Conservation (phyloP, 2,113 vertebrate genomes). For the Ginglymostoma cirratum region DNA sequence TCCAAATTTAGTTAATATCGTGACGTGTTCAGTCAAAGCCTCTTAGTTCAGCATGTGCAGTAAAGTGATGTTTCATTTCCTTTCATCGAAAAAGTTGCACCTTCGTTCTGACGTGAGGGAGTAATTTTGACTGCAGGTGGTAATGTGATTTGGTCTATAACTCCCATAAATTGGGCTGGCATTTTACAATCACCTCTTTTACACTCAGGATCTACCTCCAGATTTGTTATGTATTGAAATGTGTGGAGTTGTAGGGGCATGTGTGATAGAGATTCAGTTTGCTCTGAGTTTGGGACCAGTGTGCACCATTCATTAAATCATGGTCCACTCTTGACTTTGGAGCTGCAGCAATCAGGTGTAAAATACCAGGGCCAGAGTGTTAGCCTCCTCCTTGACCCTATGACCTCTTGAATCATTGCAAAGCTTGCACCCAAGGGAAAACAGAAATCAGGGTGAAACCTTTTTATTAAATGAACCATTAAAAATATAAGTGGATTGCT, state of each 20-base stretch:
- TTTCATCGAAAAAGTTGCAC: background rate
- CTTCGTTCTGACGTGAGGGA: background rate
- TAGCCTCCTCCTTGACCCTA: background rate
- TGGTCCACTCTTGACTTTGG: background rate
- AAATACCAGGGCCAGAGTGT: background rate
- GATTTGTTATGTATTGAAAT: background rate
- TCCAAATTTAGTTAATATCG: conserved; percentile 16
- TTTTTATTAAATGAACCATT: background rate
- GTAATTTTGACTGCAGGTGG: background rate
- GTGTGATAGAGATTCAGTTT: background rate
- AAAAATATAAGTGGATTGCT: background rate
- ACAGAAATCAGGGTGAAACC: background rate
- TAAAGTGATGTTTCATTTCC: background rate
- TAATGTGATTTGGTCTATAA: background rate
- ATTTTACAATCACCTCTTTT: background rate
- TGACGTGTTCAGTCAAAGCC: background rate
- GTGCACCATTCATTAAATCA: background rate
- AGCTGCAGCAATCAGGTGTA: background rate
- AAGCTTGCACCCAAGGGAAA: background rate
- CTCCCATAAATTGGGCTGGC: background rate
- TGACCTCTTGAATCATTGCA: background rate
- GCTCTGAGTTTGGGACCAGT: background rate
- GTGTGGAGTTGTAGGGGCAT: background rate
- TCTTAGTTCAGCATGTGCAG: background rate
- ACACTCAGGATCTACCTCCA: background rate